Percentiles rank a stretch among this genome's conserved stretches.
Conservation (phyloP, 2,797 vertebrate genomes). For the Corythornis leucogaster region DNA sequence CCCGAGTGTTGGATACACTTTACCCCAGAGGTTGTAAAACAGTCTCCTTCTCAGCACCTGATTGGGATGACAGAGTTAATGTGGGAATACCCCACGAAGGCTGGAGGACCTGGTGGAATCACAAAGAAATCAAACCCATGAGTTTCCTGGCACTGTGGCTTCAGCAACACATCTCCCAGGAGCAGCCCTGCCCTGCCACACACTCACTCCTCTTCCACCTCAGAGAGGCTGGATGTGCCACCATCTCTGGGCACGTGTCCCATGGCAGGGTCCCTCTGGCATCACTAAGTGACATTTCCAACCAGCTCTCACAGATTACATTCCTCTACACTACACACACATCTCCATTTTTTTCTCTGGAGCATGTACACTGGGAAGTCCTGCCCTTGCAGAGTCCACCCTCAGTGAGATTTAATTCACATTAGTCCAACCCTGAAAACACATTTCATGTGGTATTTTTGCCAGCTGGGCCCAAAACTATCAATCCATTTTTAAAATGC, state of each 20-base stretch:
- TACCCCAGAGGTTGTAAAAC: background rate
- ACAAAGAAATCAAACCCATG: background rate
- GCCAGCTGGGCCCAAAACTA: conserved; percentile 49
- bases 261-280: background rate
- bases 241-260: accelerated
- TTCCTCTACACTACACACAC: background rate
- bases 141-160: too few relatives aligned
- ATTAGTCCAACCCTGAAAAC: background rate
- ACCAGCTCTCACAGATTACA: background rate
- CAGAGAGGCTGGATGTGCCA: background rate
- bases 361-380: background rate
- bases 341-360: background rate
- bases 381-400: background rate
- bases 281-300: background rate
- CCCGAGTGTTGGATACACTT: background rate
- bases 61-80: background rate
- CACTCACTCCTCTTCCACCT: background rate
- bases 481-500: conserved; percentile 42
- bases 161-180: background rate
- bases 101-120: background rate
- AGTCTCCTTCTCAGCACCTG: background rate
- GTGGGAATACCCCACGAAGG: background rate
- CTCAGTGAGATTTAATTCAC: background rate
- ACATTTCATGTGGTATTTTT: background rate
- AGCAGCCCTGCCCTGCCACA: background rate